Conservation (phyloP, 37 sponge, comb jelly and placozoan species). For the Dysidea cf. avara region DNA sequence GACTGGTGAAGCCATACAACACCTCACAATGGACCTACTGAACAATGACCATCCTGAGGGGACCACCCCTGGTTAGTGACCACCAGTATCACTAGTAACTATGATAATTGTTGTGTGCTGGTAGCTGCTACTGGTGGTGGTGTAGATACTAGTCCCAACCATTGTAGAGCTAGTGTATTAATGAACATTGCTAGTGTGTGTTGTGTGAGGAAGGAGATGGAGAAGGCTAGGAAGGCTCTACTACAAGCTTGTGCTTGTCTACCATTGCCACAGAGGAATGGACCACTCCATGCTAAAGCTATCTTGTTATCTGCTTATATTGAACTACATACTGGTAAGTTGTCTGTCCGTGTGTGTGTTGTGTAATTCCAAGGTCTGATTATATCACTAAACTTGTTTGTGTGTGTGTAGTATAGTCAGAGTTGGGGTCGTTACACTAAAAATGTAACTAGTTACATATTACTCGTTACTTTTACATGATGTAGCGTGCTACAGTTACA, state of each 20-base stretch:
- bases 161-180: conserved; percentile 53
- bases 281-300: conserved; percentile 67
- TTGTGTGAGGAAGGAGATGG: conserved; percentile 60
- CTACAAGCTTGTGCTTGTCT: conserved; percentile 32
- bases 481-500: no score
- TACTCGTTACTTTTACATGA: neutral
- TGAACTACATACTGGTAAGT: conserved; percentile 88
- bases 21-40: conserved; percentile 65
- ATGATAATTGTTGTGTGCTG: neutral
- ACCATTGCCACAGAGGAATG: no score
- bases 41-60: conserved; percentile 43
- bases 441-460: no score
- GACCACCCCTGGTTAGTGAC: neutral
- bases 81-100: neutral
- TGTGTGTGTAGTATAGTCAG: neutral
- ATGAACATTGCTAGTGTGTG: conserved; percentile 69
- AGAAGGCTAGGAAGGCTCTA: conserved; percentile 70
- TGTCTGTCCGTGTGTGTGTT: no score
- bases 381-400: no score
- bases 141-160: no score
- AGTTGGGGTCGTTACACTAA: no score
- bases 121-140: neutral
- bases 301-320: conserved; percentile 85
- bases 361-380: no score
- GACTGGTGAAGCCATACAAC: conserved; percentile 64